Evolutionary conservation across 2,113 vertebrate species (phyloP).

Genomic region (Dasyprocta punctata): DNA sequence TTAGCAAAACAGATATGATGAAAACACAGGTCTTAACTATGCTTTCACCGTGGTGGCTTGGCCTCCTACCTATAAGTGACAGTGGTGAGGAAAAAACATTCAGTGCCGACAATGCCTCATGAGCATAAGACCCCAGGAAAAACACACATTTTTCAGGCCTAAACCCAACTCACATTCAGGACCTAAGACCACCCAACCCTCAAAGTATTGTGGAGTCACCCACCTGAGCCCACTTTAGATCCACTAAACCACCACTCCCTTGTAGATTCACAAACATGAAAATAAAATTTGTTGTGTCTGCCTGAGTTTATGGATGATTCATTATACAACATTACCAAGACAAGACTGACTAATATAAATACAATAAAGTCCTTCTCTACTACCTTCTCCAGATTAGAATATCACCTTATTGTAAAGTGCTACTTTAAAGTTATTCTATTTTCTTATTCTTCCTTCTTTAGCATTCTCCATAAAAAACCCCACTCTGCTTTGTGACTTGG

Average conservation of each 20-base stretch:
- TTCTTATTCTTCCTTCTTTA: background rate
- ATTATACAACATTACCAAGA: background rate
- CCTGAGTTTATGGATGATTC: background rate
- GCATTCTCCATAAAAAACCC: background rate
- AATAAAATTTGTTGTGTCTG: background rate
- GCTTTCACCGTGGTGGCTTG: background rate
- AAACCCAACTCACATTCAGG: background rate
- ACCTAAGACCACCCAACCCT: background rate
- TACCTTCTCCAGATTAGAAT: background rate
- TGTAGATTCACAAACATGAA: background rate
- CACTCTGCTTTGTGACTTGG: background rate
- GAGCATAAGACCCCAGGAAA: background rate
- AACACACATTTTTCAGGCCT: background rate
- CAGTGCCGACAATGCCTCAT: background rate
- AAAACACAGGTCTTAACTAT: background rate
- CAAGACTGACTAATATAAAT: background rate
- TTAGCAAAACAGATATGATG: background rate
- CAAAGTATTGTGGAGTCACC: background rate
- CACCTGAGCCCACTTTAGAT: background rate
- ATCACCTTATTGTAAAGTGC: background rate
- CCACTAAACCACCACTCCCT: background rate
- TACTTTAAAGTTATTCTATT: background rate
- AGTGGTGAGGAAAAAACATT: background rate
- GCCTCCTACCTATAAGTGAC: background rate
- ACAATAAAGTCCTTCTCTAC: background rate